These are phyloP conservation scores for Andinoacara biseriatus DNA, from an alignment of 2,113 vertebrate genomes.

Conservation along the genomic window DNA sequence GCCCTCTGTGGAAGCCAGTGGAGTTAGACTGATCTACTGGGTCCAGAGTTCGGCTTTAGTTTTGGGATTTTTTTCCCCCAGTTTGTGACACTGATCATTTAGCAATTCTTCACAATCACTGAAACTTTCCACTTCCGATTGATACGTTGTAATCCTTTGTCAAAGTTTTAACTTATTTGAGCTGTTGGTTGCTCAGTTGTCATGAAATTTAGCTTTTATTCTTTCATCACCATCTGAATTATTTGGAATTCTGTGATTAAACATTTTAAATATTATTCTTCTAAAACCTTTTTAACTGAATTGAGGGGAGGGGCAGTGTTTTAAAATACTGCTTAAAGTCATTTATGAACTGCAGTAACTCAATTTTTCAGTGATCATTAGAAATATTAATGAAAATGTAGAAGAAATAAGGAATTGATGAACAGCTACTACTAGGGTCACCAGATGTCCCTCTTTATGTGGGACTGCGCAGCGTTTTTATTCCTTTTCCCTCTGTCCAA, in stretches of 20 bases:
- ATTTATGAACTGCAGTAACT: background rate
- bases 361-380: background rate
- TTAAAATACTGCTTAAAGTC: background rate
- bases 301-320: background rate
- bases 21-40: background rate
- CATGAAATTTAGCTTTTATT: background rate
- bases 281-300: background rate
- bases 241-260: background rate
- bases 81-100: background rate
- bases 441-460: background rate
- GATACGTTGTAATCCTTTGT: background rate
- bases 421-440: background rate
- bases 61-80: too few species aligned
- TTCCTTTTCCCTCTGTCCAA: background rate
- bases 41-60: background rate
- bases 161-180: background rate
- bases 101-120: background rate
- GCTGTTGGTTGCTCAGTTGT: background rate
- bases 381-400: background rate
- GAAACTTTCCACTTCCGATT: background rate
- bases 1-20: slow-evolving; percentile 1
- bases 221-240: background rate
- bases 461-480: background rate
- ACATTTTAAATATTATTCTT: background rate
- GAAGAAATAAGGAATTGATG: background rate